Evolutionary conservation across 2,113 vertebrate species (phyloP), one percentile per base, ranked within the genome.

Genomic region (Hydrolagus affinis): DNA sequence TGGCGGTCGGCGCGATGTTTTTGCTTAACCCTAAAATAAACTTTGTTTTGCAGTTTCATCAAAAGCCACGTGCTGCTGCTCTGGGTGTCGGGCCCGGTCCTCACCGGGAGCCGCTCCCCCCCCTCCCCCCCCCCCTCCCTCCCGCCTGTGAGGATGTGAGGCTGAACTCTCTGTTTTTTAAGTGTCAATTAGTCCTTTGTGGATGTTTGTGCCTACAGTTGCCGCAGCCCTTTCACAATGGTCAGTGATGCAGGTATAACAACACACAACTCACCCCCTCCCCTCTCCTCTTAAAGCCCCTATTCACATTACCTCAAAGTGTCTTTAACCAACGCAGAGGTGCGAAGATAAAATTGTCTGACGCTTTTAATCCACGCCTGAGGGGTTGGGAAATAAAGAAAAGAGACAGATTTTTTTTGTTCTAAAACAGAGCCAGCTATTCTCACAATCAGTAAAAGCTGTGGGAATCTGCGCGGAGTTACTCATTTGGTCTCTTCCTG

Each of bases 301-400:
- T 86, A 88, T 87, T 88, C 88, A 88, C 89, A 86, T 90, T 89
- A 91, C 92, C 93, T 93, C 92, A 87, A 91, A 91, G 91, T 86
- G 92, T 92, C 91, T 93, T 94, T 93, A 93, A 90, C 92, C 89
- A 88, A 88, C 93, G 93, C 93, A 88, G 90, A 91, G 90, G 90
- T 94, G 93, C 92, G 93, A 92, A 93, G 89, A 88, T 89, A 88
- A 93, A 93, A 94, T 93, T 91, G 93, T 93, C 93, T 93, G 92
- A 90, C 89, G 88, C 90, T 90, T 90, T 44, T 92, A 92, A 92
- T 93, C 91, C 92, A n/a, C 92, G 92, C 92, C 94, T 89, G 91
- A 89, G 90, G 94, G 94, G 91, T 90, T 91, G 89, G 88, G 89
- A 90, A 90, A 91, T 89, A 88, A 89, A 91, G 85, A 78, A 44